These are phyloP conservation scores for Lapara coniferarum DNA, from an alignment of 2,888 invertebrate species.

Conservation along the genomic window DNA sequence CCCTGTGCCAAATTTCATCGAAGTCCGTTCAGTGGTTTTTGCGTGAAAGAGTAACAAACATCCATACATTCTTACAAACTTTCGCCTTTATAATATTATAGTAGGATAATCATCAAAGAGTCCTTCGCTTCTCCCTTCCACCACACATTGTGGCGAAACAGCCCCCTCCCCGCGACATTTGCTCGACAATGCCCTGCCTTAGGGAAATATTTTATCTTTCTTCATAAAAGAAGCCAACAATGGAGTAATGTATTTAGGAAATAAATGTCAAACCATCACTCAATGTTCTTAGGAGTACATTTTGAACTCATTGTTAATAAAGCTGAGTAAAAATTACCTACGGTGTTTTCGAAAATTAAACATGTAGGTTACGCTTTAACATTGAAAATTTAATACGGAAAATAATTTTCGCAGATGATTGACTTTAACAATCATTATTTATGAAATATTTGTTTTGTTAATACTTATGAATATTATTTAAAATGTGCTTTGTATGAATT, in stretches of 20 bases:
- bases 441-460: neutral
- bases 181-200: constrained; percentile 66
- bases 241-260: constrained; percentile 77
- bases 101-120: neutral
- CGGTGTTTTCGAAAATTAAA: neutral
- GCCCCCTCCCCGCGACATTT: constrained; percentile 64
- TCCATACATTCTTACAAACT: too few species aligned
- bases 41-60: too few species aligned
- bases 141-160: constrained; percentile 39
- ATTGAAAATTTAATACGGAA: neutral
- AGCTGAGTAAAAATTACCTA: constrained; percentile 14
- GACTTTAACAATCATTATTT: neutral
- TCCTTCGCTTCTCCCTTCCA: constrained; percentile 28
- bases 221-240: constrained; percentile 78
- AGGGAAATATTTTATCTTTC: constrained; percentile 80
- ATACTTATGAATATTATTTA: too few species aligned
- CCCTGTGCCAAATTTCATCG: too few species aligned
- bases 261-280: constrained; percentile 80
- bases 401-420: neutral
- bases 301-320: constrained; percentile 41
- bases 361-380: neutral
- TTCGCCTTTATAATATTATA: too few species aligned
- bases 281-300: constrained; percentile 58
- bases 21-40: too few species aligned
- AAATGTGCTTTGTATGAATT: too few species aligned